Conservation (phyloP, 2,888 invertebrate species). For the Scelioninae gen. 2 region DNA sequence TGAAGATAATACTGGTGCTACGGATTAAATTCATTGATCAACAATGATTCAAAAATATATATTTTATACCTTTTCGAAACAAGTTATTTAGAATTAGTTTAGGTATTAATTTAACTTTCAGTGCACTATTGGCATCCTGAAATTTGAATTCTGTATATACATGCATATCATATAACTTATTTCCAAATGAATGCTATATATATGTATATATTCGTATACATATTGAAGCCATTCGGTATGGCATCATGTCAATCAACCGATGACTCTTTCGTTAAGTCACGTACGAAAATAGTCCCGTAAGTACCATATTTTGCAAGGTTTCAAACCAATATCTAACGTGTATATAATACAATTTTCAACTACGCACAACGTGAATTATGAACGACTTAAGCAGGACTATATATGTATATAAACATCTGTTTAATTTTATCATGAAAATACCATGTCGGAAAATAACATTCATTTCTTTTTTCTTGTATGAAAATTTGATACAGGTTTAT, state of each 20-base stretch:
- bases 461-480: slow-evolving; percentile 21
- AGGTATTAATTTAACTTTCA: slow-evolving; percentile 44
- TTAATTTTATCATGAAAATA: slow-evolving; percentile 39
- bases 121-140: slow-evolving; percentile 13
- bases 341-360: no score
- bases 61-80: slow-evolving; percentile 56
- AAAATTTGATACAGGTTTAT: slow-evolving; percentile 12
- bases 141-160: neutral
- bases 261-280: no score
- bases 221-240: no score
- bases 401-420: slow-evolving; percentile 24
- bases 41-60: slow-evolving; percentile 73
- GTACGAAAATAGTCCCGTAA: no score
- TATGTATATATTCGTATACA: no score
- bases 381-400: slow-evolving; percentile 15
- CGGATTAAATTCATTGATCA: slow-evolving; percentile 70
- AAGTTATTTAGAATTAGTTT: slow-evolving; percentile 47
- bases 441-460: slow-evolving; percentile 51
- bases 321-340: no score
- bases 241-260: no score
- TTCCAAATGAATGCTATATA: no score
- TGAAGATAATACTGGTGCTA: slow-evolving; percentile 65
- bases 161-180: no score
- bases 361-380: slow-evolving; percentile 11
- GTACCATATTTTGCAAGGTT: no score